Conservation (phyloP, 2,113 vertebrate genomes). For the Passer montanus region DNA sequence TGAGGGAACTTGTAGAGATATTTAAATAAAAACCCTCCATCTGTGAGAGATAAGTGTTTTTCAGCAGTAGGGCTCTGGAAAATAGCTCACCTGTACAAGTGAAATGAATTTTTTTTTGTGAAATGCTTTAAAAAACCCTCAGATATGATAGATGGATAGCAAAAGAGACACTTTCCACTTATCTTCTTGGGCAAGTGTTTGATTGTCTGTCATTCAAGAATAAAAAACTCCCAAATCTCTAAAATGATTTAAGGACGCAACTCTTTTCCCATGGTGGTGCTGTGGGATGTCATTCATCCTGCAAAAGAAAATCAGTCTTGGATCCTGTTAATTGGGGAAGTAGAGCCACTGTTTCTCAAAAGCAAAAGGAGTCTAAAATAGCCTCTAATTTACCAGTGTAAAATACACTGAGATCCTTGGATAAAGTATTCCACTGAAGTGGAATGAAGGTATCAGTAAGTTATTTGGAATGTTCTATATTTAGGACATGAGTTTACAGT, state of each 20-base stretch:
- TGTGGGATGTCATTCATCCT: neutral
- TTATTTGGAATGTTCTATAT: conserved; percentile 50
- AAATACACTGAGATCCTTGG: neutral
- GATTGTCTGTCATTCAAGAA: neutral
- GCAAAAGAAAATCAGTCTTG: neutral
- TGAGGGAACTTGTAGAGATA: neutral
- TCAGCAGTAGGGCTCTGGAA: neutral
- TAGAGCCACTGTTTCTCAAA: neutral
- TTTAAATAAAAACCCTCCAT: neutral
- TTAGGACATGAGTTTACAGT: conserved; percentile 52
- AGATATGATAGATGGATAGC: neutral
- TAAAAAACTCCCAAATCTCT: neutral
- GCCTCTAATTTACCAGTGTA: neutral
- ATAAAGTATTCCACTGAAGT: neutral
- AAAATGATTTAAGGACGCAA: neutral
- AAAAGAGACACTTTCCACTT: neutral
- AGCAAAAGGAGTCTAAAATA: conserved; percentile 8
- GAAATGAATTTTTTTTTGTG: neutral
- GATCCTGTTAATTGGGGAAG: neutral
- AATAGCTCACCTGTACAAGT: neutral
- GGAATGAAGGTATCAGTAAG: conserved; percentile 29
- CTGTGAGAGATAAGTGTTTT: neutral
- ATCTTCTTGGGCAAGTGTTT: neutral
- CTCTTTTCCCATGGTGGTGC: neutral
- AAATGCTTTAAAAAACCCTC: neutral